phyloP scores from a whole-genome alignment of 2,797 vertebrate species.

The Brachymystax lenok region DNA sequence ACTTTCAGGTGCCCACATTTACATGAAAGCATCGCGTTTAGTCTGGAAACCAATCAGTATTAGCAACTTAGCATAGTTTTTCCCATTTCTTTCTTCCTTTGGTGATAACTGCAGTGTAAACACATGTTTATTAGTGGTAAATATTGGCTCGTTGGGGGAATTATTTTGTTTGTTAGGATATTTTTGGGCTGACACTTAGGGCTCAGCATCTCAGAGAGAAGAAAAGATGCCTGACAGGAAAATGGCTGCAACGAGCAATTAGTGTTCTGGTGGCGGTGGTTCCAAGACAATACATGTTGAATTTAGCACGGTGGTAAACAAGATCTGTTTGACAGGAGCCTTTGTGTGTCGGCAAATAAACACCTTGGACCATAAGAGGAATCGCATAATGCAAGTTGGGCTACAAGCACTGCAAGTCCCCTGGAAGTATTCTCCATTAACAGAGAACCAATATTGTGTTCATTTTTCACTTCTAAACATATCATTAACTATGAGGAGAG shows the following conservation, averaged over 20 bases:
- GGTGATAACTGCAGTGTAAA: slow-evolving; percentile 85
- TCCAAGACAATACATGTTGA: slow-evolving; percentile 8
- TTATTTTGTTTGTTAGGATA: slow-evolving; percentile 52
- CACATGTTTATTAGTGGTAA: slow-evolving; percentile 83
- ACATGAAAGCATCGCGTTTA: slow-evolving; percentile 95
- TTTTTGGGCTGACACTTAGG: slow-evolving; percentile 60
- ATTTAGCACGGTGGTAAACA: slow-evolving; percentile 44
- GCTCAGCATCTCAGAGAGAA: slow-evolving; percentile 54
- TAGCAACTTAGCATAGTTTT: slow-evolving; percentile 81
- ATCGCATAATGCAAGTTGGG: slow-evolving; percentile 65
- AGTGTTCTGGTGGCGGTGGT: slow-evolving; percentile 16
- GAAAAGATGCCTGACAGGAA: slow-evolving; percentile 58
- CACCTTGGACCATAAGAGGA: slow-evolving; percentile 45
- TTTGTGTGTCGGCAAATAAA: slow-evolving; percentile 54
- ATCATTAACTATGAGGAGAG: background rate
- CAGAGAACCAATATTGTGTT: slow-evolving; percentile 39
- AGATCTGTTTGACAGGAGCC: slow-evolving; percentile 60
- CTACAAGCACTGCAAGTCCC: slow-evolving; percentile 60
- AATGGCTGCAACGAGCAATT: slow-evolving; percentile 30
- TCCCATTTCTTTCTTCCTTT: slow-evolving; percentile 76
- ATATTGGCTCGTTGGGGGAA: slow-evolving; percentile 86
- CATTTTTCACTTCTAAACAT: slow-evolving; percentile 37
- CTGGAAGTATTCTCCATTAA: slow-evolving; percentile 30
- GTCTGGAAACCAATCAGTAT: slow-evolving; percentile 88
- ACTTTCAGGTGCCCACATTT: slow-evolving; percentile 89